A percentile compares a stretch with the other conserved stretches of the same genome.
Evolutionary conservation across 23 tunicate genomes (phyloP).

Genomic region (Styela clava): DNA sequence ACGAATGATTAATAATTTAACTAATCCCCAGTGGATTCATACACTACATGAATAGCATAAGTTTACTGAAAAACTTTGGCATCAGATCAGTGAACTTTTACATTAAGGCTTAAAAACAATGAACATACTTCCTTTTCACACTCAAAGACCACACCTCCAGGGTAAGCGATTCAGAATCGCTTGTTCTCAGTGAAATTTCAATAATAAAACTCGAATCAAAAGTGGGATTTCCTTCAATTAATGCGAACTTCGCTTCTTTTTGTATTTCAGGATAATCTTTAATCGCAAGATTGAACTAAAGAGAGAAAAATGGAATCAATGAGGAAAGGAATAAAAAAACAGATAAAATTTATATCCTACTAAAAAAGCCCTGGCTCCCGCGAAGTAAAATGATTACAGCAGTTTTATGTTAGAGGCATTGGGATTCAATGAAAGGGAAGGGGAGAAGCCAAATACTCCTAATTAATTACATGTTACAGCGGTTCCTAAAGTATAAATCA

Average conservation of each 20-base stretch:
- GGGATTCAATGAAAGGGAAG: too few relatives aligned
- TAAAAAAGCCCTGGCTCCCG: background rate
- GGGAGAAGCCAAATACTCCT: too few relatives aligned
- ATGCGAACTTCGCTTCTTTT: slow-evolving; percentile 48
- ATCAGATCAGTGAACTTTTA: too few relatives aligned
- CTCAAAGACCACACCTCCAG: slow-evolving; percentile 86
- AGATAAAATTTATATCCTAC: background rate
- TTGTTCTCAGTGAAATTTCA: slow-evolving; percentile 75
- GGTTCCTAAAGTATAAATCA: too few relatives aligned
- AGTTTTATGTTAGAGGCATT: background rate
- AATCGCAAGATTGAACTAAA: slow-evolving; percentile 70
- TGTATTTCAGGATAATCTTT: slow-evolving; percentile 86
- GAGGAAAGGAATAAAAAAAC: too few relatives aligned
- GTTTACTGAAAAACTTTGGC: too few relatives aligned
- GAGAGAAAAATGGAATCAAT: background rate
- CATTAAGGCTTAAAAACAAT: too few relatives aligned
- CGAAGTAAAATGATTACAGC: background rate
- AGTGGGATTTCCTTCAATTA: slow-evolving; percentile 44
- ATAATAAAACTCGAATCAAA: slow-evolving; percentile 38
- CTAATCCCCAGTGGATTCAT: too few relatives aligned
- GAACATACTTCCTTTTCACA: slow-evolving; percentile 44
- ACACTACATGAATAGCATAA: too few relatives aligned
- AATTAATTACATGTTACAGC: too few relatives aligned
- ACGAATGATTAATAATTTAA: too few relatives aligned
- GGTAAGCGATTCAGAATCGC: slow-evolving; percentile 68